A percentile compares a stretch with the other conserved stretches of the same genome.
Conservation (phyloP, 2,888 invertebrate species). For the Vanessa cardui region DNA sequence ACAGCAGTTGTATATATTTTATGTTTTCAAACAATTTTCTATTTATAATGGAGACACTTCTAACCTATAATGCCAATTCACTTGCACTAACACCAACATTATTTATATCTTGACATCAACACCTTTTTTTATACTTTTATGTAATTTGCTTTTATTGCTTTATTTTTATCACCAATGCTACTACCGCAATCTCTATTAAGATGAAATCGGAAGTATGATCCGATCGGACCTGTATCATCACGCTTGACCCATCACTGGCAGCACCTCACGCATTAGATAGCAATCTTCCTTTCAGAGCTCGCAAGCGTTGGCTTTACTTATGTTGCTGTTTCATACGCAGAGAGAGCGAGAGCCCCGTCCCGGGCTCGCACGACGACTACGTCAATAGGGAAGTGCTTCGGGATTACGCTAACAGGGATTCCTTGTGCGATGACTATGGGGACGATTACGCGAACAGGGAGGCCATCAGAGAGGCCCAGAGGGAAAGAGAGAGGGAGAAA, state of each 20-base stretch:
- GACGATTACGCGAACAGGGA: constrained; percentile 80
- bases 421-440: constrained; percentile 75
- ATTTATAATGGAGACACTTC: constrained; percentile 20
- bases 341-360: constrained; percentile 77
- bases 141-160: constrained; percentile 26
- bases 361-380: constrained; percentile 73
- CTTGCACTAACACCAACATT: constrained; percentile 29
- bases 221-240: background rate
- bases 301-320: constrained; percentile 75
- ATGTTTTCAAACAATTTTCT: constrained; percentile 19
- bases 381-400: constrained; percentile 74
- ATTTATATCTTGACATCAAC: constrained; percentile 6
- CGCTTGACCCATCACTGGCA: constrained; percentile 34
- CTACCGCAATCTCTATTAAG: background rate
- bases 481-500: constrained; percentile 61
- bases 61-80: constrained; percentile 21
- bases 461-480: constrained; percentile 77
- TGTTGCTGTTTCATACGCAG: constrained; percentile 80
- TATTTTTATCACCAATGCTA: constrained; percentile 15
- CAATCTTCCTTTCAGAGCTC: constrained; percentile 68
- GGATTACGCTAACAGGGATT: constrained; percentile 76
- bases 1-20: background rate
- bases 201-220: background rate
- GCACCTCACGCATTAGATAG: constrained; percentile 58
- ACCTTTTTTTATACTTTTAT: constrained; percentile 4